Base-by-base conservation (phyloP, 2,888 invertebrate species). In the Cacoxenus indagator region DNA sequence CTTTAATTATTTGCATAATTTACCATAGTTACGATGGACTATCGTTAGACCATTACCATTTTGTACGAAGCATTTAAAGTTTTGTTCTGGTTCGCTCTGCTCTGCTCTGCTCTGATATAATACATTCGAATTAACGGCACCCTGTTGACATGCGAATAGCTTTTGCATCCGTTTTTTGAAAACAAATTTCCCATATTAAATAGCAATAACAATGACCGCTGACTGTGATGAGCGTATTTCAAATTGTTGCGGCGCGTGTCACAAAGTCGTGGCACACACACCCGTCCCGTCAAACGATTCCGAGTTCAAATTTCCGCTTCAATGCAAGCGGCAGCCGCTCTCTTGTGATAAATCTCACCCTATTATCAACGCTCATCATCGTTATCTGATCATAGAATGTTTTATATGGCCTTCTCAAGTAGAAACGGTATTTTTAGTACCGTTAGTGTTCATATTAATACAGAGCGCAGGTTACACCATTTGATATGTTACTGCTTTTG, bases 281-380 rank as follows among this genome's bases (percentile, higher is more conserved):
- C 22, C 48, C 48, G 17, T 48, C n/a, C 48, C 48, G 54, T 14
- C 54, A 54, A 22, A n/a, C 54, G 54, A 26, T 54, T 54, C 26
- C n/a, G n/a, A 55, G 27, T 26, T 26, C 55, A 55, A 26, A 27
- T 55, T 55, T 55, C 55, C 55, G 55, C 55, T 55, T 27, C 55
- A 24, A 24, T 55, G 24, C 48, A 51, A 19, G 19, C 37, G 59
- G 31, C 31, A 17, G 31, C 29, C 59, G 59, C n/a, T 26, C 31
- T 17, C 22, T 45, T 43, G 43, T 29, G 24, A 45, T 37, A 62
- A 45, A 62, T 24, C 45, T 62, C 45, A 43, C 45, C 61, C 61
- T 45, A 62, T 62, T 62, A 62, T 45, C 61, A 62, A 62, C 61
- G 61, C 61, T 37, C 45, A 62, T 62, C 61, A 24, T 45, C 6